phyloP scores from a whole-genome alignment of 1,140 invertebrate species.

The Drosophila pseudoananassae region DNA sequence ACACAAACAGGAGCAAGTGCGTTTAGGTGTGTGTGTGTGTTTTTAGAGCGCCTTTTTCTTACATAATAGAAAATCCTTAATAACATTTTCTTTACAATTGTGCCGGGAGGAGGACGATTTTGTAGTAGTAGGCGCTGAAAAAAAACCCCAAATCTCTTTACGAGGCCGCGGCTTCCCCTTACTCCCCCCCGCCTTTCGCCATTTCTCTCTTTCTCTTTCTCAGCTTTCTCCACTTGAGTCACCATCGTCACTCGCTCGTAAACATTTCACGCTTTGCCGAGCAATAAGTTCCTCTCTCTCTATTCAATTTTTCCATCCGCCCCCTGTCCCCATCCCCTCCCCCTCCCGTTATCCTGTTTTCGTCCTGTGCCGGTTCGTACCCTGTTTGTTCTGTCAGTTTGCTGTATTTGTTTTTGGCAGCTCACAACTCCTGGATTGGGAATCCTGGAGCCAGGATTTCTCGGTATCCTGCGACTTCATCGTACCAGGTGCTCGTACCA shows the following conservation, averaged over 20 bases:
- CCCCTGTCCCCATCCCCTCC: not conserved
- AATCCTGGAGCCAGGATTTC: slow-evolving; percentile 9
- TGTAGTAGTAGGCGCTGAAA: slow-evolving; percentile 15
- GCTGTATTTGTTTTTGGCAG: slow-evolving; percentile 75
- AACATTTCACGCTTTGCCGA: slow-evolving; percentile 80
- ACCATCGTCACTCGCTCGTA: slow-evolving; percentile 79
- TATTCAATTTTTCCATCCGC: slow-evolving; percentile 11
- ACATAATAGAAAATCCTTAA: slow-evolving; percentile 82
- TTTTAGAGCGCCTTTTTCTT: slow-evolving; percentile 79
- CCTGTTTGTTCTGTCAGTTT: slow-evolving; percentile 67
- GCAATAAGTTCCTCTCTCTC: slow-evolving; percentile 61
- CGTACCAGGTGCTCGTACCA: slow-evolving; percentile 28
- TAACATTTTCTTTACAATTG: slow-evolving; percentile 83
- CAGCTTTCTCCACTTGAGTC: slow-evolving; percentile 52
- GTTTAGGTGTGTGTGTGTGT: slow-evolving; percentile 17
- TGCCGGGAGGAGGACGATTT: slow-evolving; percentile 7
- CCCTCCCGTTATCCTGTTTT: slow-evolving; percentile 1
- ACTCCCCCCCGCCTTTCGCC: too few relatives aligned
- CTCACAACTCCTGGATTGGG: slow-evolving; percentile 17
- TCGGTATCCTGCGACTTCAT: slow-evolving; percentile 44
- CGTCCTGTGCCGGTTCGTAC: not conserved
- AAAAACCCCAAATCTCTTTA: not conserved
- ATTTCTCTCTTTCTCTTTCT: slow-evolving; percentile 13
- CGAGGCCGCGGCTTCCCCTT: not conserved
- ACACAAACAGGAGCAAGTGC: slow-evolving; percentile 15